A percentile compares a stretch with the other conserved stretches of the same genome.
phyloP scores from a whole-genome alignment of 2,888 invertebrate genomes.

The Steinernema hermaphroditum region DNA sequence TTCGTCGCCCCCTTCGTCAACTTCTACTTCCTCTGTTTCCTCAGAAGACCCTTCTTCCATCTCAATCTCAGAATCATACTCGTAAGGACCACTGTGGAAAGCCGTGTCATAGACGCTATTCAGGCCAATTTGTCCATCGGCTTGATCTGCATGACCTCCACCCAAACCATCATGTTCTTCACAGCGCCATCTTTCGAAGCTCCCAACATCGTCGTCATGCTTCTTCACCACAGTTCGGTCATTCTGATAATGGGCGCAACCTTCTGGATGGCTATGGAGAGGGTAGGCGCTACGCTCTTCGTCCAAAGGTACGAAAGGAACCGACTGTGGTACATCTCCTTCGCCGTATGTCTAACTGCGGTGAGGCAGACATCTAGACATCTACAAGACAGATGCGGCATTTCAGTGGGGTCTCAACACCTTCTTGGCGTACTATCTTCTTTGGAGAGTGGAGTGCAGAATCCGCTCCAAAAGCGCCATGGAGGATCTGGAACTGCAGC shows the following conservation, averaged over 20 bases:
- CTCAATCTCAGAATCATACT: neutral
- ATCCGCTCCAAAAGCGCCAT: neutral
- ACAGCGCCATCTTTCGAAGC: neutral
- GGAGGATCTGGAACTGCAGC: too few relatives aligned
- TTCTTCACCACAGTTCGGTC: neutral
- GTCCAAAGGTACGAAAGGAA: neutral
- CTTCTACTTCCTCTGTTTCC: neutral
- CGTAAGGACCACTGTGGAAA: neutral
- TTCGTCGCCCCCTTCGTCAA: neutral
- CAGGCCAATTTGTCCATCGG: neutral
- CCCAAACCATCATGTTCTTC: neutral
- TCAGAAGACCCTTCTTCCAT: conserved; percentile 1
- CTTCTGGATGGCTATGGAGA: neutral
- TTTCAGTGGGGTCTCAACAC: neutral
- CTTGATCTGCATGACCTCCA: neutral
- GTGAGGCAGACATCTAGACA: too few relatives aligned
- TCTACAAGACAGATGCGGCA: too few relatives aligned
- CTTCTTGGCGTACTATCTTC: neutral
- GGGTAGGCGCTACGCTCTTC: neutral
- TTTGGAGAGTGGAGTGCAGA: neutral
- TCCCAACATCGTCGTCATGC: too few relatives aligned
- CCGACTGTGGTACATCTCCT: neutral
- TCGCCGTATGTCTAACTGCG: too few relatives aligned
- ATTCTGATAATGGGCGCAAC: neutral
- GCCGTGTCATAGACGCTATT: neutral